phyloP scores from a whole-genome alignment of 1,140 invertebrate species.

The Heliconius melpomene region DNA sequence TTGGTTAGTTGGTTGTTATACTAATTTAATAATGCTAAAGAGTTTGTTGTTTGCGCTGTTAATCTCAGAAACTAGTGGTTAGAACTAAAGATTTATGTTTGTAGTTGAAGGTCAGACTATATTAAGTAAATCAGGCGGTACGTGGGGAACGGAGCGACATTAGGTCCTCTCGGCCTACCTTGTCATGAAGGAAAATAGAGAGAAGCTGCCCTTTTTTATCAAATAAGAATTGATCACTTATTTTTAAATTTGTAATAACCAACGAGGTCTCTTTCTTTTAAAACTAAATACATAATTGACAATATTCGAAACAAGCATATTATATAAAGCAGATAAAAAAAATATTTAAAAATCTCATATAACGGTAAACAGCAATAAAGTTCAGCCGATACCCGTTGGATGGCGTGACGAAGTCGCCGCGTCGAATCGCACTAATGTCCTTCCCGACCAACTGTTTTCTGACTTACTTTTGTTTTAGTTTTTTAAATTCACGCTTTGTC shows the following conservation, averaged over 20 bases:
- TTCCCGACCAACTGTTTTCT: slow-evolving; percentile 34
- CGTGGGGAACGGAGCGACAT: too few species aligned
- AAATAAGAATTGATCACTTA: too few species aligned
- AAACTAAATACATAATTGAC: not conserved
- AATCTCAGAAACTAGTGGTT: too few species aligned
- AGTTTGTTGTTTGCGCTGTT: too few species aligned
- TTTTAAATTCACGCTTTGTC: not conserved
- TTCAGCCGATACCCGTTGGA: slow-evolving; percentile 10
- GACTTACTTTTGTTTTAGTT: slow-evolving; percentile 33
- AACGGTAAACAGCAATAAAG: slow-evolving; percentile 24
- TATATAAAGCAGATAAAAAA: not conserved
- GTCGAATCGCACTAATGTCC: slow-evolving; percentile 40
- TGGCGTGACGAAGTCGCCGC: slow-evolving; percentile 33
- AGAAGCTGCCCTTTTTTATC: too few species aligned
- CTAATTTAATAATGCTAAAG: not conserved
- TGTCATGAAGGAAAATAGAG: too few species aligned
- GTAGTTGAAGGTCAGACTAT: too few species aligned
- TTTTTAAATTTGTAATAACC: too few species aligned
- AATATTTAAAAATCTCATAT: not conserved
- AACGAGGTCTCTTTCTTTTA: too few species aligned
- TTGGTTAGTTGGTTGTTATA: not conserved
- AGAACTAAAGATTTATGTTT: too few species aligned
- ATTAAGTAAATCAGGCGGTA: too few species aligned
- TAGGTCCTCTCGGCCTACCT: too few species aligned
- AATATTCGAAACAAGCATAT: not conserved